These are phyloP conservation scores for Chauna torquata DNA, from an alignment of 2,113 vertebrate species.

Conservation along the genomic window DNA sequence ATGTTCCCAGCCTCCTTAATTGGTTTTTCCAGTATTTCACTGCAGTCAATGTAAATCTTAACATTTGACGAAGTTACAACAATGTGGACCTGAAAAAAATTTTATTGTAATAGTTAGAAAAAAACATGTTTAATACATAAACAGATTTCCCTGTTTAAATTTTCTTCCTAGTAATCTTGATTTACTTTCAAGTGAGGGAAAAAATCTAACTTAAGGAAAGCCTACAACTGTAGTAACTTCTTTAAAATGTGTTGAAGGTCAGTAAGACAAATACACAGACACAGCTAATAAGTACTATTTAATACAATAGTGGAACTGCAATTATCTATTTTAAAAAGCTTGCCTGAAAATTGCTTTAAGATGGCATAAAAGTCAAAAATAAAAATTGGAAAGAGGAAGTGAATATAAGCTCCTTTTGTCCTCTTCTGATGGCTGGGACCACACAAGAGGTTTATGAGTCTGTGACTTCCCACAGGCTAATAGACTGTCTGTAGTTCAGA, in stretches of 20 bases:
- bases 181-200: background rate
- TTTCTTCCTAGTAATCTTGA: background rate
- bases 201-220: background rate
- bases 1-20: constrained; percentile 90
- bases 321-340: background rate
- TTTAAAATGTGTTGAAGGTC: background rate
- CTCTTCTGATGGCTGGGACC: background rate
- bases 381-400: background rate
- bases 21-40: constrained; percentile 86
- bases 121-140: background rate
- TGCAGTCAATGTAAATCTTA: constrained; percentile 93
- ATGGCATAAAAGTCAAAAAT: background rate
- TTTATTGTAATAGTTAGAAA: background rate
- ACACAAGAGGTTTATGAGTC: constrained; percentile 18
- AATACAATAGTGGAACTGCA: background rate
- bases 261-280: background rate
- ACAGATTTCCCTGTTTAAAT: background rate
- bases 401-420: background rate
- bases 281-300: background rate
- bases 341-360: background rate
- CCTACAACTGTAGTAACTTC: background rate
- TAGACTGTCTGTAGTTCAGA: background rate
- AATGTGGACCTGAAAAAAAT: constrained; percentile 86
- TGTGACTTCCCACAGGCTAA: background rate
- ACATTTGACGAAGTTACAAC: constrained; percentile 88